Percentiles rank a stretch among this genome's conserved stretches.
Conservation (phyloP, 2,888 invertebrate species). For the Dolomedes plantarius region DNA sequence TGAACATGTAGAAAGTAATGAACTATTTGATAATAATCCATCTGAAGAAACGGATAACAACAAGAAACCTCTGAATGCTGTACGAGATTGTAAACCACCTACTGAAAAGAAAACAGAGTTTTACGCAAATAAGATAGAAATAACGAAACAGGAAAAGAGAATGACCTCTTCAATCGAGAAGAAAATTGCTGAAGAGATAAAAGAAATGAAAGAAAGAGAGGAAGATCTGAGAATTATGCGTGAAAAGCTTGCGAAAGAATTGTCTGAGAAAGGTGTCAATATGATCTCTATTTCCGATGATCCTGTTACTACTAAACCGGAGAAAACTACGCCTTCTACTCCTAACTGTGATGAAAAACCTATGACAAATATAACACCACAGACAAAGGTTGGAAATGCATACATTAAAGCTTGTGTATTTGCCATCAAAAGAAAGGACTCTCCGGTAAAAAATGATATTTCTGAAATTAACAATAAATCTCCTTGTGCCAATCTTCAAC, state of each 20-base stretch:
- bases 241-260: slow-evolving; percentile 52
- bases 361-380: slow-evolving; percentile 1
- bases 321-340: not conserved
- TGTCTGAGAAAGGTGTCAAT: slow-evolving; percentile 15
- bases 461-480: slow-evolving; percentile 44
- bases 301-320: not conserved
- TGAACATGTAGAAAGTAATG: too few relatives aligned
- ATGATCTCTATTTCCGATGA: not conserved
- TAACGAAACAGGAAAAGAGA: not conserved
- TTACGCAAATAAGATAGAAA: not conserved
- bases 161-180: slow-evolving; percentile 51
- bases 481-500: slow-evolving; percentile 40
- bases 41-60: not conserved
- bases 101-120: slow-evolving; percentile 9
- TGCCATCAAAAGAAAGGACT: slow-evolving; percentile 70
- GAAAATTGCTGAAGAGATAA: slow-evolving; percentile 78
- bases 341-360: slow-evolving; percentile 6
- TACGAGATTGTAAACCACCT: not conserved
- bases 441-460: slow-evolving; percentile 32
- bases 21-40: too few relatives aligned
- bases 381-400: slow-evolving; percentile 27
- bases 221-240: slow-evolving; percentile 78
- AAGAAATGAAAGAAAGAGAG: slow-evolving; percentile 79
- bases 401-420: slow-evolving; percentile 64
- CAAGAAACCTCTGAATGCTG: too few relatives aligned